Evolutionary conservation across 2,797 vertebrate species (phyloP), one percentile per base, ranked within the genome.

Genomic region (Bradypodion pumilum): DNA sequence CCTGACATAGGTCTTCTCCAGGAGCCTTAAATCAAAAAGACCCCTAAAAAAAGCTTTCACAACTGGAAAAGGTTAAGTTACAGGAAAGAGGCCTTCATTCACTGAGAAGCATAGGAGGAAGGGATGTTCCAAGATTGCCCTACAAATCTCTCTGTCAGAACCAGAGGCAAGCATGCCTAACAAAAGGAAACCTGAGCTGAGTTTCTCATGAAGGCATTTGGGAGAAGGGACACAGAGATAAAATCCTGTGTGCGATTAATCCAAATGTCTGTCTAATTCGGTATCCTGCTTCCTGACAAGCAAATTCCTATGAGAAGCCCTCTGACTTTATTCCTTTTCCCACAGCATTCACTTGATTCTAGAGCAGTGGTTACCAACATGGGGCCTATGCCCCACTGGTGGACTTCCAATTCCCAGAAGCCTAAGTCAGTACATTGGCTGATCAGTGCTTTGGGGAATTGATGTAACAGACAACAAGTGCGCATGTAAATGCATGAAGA

Each of bases 1-100:
- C 63, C n/a, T 25, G 44, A 44, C 77, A 40, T 0, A n/a, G 0
- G 0, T 6, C 25, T 88, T 37, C 0, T 32, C 23, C 56, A 72
- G 73, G 46, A 29, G 42, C 62, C 46, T 8, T n/a, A 25, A 74
- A 29, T 16, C 78, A 27, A 82, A 40, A 16, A 21, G 4, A 25
- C 2, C 29, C 35, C 32, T 16, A 10, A 4, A 9, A n/a, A 15
- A 68, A 69, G 40, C 65, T 2, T 56, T 32, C 32, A 73, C 44
- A 9, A 6, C 35, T 1, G 35, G 63, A 4, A n/a, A 23, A 7
- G 81, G 25, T 29, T 12, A 25, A 2, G 23, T 42, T 27, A 42
- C 74, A 40, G 25, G 69, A 35, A 74, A 27, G 5, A 68, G 12
- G 32, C 15, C 35, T 8, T 32, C 52, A 21, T 37, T 27, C 4